Evolutionary conservation across 2,888 invertebrate genomes (phyloP).

Genomic region (Bellardia pandia): DNA sequence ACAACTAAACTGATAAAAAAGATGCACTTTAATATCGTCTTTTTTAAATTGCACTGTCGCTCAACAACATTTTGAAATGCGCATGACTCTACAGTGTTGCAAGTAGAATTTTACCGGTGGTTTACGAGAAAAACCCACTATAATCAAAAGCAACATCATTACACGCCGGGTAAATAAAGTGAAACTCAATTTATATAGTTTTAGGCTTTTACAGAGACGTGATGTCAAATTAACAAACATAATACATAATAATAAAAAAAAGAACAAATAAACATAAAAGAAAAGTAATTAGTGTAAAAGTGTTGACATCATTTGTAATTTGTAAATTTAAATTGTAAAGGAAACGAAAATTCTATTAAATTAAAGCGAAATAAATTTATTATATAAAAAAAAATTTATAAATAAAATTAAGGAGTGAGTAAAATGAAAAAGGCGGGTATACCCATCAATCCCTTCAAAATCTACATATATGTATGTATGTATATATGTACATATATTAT

Average conservation of each 20-base stretch:
- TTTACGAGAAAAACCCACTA: slow-evolving; percentile 45
- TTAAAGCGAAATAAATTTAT: neutral
- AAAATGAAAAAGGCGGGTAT: slow-evolving; percentile 52
- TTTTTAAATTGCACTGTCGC: slow-evolving; percentile 8
- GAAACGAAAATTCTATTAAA: slow-evolving; percentile 28
- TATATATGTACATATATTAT: slow-evolving; percentile 14
- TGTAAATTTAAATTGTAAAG: neutral
- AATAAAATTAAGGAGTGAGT: slow-evolving; percentile 59
- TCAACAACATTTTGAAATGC: slow-evolving; percentile 69
- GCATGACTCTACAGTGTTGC: slow-evolving; percentile 77
- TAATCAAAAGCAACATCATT: slow-evolving; percentile 47
- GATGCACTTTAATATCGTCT: slow-evolving; percentile 46
- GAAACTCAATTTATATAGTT: slow-evolving; percentile 62
- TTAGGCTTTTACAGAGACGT: slow-evolving; percentile 54
- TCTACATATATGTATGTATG: slow-evolving; percentile 28
- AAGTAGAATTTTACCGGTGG: slow-evolving; percentile 60
- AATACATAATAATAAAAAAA: slow-evolving; percentile 40
- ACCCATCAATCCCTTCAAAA: slow-evolving; percentile 34
- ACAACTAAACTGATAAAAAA: slow-evolving; percentile 35
- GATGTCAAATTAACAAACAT: slow-evolving; percentile 53
- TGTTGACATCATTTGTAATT: neutral
- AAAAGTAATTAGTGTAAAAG: slow-evolving; percentile 17
- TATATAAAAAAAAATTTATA: neutral
- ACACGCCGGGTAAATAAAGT: slow-evolving; percentile 62
- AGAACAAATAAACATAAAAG: slow-evolving; percentile 16